Percentiles rank a stretch among this genome's conserved stretches.
Evolutionary conservation across 1,140 invertebrate genomes (phyloP).

Genomic region (Drosophila lini): DNA sequence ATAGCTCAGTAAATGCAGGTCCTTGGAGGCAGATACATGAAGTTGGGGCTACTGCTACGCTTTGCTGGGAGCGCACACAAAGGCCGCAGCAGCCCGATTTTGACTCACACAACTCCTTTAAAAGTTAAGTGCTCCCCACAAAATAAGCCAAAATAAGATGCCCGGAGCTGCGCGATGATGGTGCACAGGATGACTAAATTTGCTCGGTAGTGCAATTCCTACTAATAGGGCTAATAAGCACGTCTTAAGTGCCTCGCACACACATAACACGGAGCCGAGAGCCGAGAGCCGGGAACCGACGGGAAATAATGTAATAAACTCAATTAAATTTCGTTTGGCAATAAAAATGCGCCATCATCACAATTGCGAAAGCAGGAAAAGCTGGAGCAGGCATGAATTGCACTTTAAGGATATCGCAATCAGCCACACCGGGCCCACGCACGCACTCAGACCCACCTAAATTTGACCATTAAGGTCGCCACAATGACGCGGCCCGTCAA

Average conservation of each 20-base stretch:
- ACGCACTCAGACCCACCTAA: slow-evolving; percentile 37
- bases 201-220: slow-evolving; percentile 80
- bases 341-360: slow-evolving; percentile 80
- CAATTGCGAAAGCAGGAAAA: slow-evolving; percentile 55
- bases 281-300: background rate
- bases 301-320: slow-evolving; percentile 72
- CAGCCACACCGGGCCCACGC: slow-evolving; percentile 18
- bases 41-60: background rate
- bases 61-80: slow-evolving; percentile 17
- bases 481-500: slow-evolving; percentile 72
- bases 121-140: slow-evolving; percentile 53
- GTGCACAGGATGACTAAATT: slow-evolving; percentile 71
- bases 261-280: background rate
- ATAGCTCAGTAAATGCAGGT: slow-evolving; percentile 57
- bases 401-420: slow-evolving; percentile 72
- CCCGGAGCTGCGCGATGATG: slow-evolving; percentile 25
- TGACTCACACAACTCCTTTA: slow-evolving; percentile 18
- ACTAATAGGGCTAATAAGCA: slow-evolving; percentile 80
- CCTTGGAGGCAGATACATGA: slow-evolving; percentile 29
- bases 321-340: slow-evolving; percentile 72
- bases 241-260: slow-evolving; percentile 62
- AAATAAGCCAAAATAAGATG: slow-evolving; percentile 39
- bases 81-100: slow-evolving; percentile 34
- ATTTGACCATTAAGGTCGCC: slow-evolving; percentile 79
- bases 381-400: slow-evolving; percentile 67